A percentile compares a stretch with the other conserved stretches of the same genome.
Conservation (phyloP, 2,113 vertebrate genomes). For the Pandion haliaetus region DNA sequence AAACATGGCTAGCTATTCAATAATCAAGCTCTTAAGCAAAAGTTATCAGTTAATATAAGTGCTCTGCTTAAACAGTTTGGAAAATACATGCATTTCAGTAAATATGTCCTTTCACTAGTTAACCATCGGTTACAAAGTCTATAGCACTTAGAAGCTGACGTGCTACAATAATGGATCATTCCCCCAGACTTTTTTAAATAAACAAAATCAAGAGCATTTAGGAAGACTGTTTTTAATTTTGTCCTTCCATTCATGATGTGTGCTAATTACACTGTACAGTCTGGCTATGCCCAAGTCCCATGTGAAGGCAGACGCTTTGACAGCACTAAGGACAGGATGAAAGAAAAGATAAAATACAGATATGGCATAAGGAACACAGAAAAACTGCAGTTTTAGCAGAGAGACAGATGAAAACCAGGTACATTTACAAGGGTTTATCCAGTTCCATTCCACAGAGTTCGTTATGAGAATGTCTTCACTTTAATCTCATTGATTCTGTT, state of each 20-base stretch:
- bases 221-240: background rate
- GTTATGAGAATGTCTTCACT: background rate
- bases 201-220: background rate
- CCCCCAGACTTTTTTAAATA: background rate
- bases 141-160: background rate
- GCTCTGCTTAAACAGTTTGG: background rate
- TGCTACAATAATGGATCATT: background rate
- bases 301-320: background rate
- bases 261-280: background rate
- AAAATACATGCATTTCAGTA: constrained; percentile 15
- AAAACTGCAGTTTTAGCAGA: background rate
- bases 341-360: constrained; percentile 33
- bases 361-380: background rate
- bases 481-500: background rate
- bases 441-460: background rate
- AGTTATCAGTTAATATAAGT: background rate
- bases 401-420: background rate
- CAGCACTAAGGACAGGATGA: background rate
- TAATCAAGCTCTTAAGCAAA: constrained; percentile 19
- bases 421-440: background rate
- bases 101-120: background rate
- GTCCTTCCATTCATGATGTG: background rate
- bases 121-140: background rate
- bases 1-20: background rate
- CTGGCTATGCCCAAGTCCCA: background rate